Evolutionary conservation across 2,113 vertebrate genomes (phyloP), one percentile per base, ranked within the genome.

Genomic region (Neomonachus schauinslandi): DNA sequence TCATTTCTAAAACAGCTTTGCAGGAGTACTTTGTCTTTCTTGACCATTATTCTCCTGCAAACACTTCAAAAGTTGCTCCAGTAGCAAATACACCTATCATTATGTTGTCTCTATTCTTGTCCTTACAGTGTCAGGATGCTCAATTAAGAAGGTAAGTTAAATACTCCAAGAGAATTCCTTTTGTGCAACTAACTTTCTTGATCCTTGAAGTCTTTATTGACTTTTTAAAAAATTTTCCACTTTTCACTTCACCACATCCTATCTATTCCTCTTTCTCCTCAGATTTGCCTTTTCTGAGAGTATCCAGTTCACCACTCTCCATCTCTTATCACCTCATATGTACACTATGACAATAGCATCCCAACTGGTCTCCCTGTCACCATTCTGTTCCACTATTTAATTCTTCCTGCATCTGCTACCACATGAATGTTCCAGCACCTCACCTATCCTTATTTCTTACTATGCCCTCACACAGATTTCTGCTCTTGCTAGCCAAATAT

Each of bases 61-160:
- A 85, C 8, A 24, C 8, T 89, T 93, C 55, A n/a, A 22, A 10
- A 10, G 16, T 24, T 83, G n/a, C 19, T 94, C 46, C 46, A 79
- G 42, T 77, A 71, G 42, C 36, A 94, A 94, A 72, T 71, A 12
- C 1, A 51, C 24, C 36, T 81, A 51, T 76, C 4, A 42, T 79
- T 85, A 10, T 76, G 12, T 49, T 89, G 33, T 77, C 51, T 93
- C 39, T 94, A 26, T 81, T 76, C 15, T 91, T 89, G 46, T 80
- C 55, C 36, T 86, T 71, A 93, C 4, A 72, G 11, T 81, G 36
- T 89, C 13, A 85, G 21, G 57, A 63, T 49, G 19, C 11, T 91
- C 67, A 91, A 2, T 91, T 95, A 82, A 93, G 79, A 91, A 71
- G 16, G 33, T 59, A 71, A 57, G n/a, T 88, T 87, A 86, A 97